Conservation (phyloP, 2,888 invertebrate genomes). For the Diaprepes abbreviatus region DNA sequence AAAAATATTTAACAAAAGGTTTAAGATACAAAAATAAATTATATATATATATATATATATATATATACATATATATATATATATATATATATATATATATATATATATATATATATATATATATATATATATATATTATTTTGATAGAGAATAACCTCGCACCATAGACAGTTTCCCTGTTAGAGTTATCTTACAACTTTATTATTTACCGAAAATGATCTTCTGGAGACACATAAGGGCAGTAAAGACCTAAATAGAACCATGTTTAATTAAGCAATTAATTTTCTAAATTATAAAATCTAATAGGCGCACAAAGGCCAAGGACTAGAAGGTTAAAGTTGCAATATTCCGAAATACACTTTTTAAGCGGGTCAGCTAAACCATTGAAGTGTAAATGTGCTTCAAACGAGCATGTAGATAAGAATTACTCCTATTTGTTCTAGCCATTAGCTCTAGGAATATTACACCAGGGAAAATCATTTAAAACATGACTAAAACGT, state of each 20-base stretch:
- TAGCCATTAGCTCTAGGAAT: conserved; percentile 36
- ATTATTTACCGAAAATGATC: no score
- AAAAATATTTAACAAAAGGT: neutral
- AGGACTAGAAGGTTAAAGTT: no score
- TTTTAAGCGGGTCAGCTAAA: conserved; percentile 11
- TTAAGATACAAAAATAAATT: neutral
- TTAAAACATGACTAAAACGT: conserved; percentile 28
- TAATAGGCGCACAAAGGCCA: no score
- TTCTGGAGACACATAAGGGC: no score
- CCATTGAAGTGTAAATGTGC: conserved; percentile 33
- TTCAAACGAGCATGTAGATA: conserved; percentile 31
- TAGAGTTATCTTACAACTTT: no score
- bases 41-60: neutral
- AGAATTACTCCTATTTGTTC: conserved; percentile 35
- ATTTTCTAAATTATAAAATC: no score
- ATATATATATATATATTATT: no score
- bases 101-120: neutral
- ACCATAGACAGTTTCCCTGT: no score
- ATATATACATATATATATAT: neutral
- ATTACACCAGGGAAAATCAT: conserved; percentile 33
- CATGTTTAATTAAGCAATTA: no score
- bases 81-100: neutral
- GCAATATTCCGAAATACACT: no score
- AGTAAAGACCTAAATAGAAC: no score
- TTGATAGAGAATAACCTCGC: no score